These are phyloP conservation scores for Dromaius novaehollandiae DNA, from an alignment of 2,113 vertebrate species.

Conservation along the genomic window DNA sequence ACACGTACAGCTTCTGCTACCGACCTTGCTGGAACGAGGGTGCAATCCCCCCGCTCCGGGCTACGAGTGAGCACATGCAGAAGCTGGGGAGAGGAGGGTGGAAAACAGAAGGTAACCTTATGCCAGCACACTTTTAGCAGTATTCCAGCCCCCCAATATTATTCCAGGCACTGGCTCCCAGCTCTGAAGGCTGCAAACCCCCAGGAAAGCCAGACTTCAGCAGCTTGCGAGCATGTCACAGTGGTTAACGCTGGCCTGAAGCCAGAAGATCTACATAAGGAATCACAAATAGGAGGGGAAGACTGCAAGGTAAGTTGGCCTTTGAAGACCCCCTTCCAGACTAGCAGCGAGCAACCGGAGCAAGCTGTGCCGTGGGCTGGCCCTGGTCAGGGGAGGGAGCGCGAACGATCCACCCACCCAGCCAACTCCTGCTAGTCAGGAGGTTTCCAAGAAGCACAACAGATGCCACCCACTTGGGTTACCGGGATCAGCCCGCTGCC, in stretches of 20 bases:
- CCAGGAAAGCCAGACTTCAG: neutral
- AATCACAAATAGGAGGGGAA: neutral
- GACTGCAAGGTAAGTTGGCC: neutral
- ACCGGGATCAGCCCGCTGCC: neutral
- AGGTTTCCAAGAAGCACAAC: neutral
- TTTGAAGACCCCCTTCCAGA: neutral
- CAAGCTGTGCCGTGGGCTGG: slow-evolving; percentile 64
- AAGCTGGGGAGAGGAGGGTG: neutral
- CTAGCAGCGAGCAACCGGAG: slow-evolving; percentile 49
- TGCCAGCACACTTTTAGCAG: neutral
- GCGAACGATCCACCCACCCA: neutral
- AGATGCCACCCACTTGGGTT: neutral
- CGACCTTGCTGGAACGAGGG: fast-evolving
- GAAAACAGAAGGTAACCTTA: neutral
- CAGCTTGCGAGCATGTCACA: neutral
- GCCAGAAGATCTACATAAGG: neutral
- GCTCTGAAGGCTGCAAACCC: neutral
- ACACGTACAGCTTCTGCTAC: fast-evolving
- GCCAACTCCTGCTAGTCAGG: neutral
- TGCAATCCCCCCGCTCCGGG: neutral
- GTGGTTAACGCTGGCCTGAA: neutral
- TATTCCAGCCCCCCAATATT: neutral
- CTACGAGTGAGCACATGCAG: neutral
- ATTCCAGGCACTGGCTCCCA: neutral
- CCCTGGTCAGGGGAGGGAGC: neutral